phyloP scores from a whole-genome alignment of 1,140 invertebrate genomes.

The Micrasema minimum region DNA sequence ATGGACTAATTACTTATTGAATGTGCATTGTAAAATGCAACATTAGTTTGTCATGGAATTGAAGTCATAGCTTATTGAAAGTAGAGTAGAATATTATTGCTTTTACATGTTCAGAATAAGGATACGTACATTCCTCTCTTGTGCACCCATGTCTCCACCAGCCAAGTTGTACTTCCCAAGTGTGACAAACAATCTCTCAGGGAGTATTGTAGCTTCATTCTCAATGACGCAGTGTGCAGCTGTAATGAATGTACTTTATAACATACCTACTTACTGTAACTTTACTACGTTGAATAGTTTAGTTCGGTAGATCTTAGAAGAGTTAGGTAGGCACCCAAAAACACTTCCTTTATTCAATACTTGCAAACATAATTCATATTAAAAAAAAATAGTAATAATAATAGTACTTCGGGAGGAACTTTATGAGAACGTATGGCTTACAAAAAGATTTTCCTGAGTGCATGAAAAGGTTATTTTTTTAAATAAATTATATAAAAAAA shows the following conservation, averaged over 20 bases:
- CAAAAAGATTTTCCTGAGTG: no score
- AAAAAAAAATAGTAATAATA: no score
- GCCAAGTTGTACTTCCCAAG: constrained; percentile 55
- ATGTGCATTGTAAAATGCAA: no score
- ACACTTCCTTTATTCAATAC: no score
- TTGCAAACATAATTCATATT: no score
- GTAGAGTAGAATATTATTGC: neutral
- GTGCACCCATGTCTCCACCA: constrained; percentile 48
- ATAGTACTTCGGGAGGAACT: no score
- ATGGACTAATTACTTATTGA: no score
- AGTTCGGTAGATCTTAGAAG: neutral
- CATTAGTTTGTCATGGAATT: no score
- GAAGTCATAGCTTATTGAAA: no score
- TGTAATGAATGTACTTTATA: constrained; percentile 48
- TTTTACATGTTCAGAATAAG: neutral
- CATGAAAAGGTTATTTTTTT: no score
- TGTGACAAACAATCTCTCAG: constrained; percentile 56
- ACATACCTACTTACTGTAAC: neutral
- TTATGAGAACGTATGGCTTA: no score
- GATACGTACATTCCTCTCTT: constrained; percentile 45
- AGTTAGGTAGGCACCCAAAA: neutral
- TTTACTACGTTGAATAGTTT: neutral
- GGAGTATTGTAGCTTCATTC: constrained; percentile 53
- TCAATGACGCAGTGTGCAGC: constrained; percentile 61
- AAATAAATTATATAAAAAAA: no score